Conservation (phyloP, 2,113 vertebrate species). For the Oceanites oceanicus region DNA sequence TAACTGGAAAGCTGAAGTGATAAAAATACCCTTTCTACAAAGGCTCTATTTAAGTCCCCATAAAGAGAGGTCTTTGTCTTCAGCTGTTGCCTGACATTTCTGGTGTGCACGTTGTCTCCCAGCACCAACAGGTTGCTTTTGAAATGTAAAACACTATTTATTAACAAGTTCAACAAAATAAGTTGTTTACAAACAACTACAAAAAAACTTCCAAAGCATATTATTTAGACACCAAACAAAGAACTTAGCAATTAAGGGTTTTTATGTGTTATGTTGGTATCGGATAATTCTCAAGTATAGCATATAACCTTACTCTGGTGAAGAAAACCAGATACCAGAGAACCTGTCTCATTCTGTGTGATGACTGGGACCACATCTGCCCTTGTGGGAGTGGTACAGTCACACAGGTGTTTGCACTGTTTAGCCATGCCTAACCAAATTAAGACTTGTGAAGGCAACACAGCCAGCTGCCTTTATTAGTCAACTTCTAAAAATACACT, state of each 20-base stretch:
- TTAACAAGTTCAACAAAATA: slow-evolving; percentile 11
- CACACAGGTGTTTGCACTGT: neutral
- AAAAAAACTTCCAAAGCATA: neutral
- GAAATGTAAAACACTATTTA: slow-evolving; percentile 21
- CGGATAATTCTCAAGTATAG: neutral
- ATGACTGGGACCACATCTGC: neutral
- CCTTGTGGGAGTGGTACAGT: neutral
- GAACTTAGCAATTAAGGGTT: neutral
- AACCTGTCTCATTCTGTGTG: neutral
- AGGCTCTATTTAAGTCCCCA: slow-evolving; percentile 8
- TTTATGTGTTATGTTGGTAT: neutral
- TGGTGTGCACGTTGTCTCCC: neutral
- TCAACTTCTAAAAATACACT: neutral
- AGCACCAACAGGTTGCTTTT: slow-evolving; percentile 3
- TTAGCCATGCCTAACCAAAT: neutral
- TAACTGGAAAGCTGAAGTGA: slow-evolving; percentile 5
- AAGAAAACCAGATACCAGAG: neutral
- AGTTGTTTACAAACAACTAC: slow-evolving; percentile 5
- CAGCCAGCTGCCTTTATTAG: neutral
- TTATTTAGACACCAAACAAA: neutral
- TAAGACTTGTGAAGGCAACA: neutral
- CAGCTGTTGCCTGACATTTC: neutral
- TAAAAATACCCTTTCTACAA: slow-evolving; percentile 32
- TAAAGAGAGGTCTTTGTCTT: slow-evolving; percentile 42
- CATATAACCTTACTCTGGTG: neutral